A percentile compares a stretch with the other conserved stretches of the same genome.
These are phyloP conservation scores for Glareola pratincola DNA, from an alignment of 2,113 vertebrate genomes.

Conservation along the genomic window DNA sequence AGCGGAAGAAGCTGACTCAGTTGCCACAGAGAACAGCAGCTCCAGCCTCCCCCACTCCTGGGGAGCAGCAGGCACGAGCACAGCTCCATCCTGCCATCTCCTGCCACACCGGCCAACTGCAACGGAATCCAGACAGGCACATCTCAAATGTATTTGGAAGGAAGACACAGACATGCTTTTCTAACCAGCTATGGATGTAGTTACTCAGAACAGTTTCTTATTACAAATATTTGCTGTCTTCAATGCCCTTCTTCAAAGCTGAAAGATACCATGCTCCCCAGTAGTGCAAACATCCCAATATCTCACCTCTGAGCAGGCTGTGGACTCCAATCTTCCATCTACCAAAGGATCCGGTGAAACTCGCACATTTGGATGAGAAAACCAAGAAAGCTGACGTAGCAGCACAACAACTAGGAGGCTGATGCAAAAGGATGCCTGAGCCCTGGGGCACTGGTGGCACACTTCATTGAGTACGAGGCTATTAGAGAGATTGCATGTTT, in stretches of 20 bases:
- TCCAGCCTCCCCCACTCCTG: rapidly evolving
- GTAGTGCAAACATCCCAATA: neutral
- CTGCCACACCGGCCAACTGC: neutral
- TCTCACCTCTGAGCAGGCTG: neutral
- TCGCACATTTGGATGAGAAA: neutral
- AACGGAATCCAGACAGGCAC: neutral
- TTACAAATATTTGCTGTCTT: neutral
- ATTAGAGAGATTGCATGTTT: neutral
- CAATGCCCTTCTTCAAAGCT: neutral
- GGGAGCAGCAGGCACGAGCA: rapidly evolving
- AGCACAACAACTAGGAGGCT: neutral
- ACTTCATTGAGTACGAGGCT: neutral
- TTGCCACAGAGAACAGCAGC: neutral
- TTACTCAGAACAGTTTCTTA: neutral
- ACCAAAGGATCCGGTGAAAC: neutral
- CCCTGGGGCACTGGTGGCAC: neutral
- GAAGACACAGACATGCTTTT: neutral
- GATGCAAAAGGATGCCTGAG: neutral
- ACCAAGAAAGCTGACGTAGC: neutral
- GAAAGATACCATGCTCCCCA: neutral
- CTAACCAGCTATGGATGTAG: rapidly evolving
- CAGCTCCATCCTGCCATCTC: slow-evolving; percentile 47
- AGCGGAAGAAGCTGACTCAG: neutral
- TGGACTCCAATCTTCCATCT: neutral
- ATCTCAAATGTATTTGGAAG: rapidly evolving